Evolutionary conservation across 2,113 vertebrate genomes (phyloP).

Genomic region (Micromys minutus): DNA sequence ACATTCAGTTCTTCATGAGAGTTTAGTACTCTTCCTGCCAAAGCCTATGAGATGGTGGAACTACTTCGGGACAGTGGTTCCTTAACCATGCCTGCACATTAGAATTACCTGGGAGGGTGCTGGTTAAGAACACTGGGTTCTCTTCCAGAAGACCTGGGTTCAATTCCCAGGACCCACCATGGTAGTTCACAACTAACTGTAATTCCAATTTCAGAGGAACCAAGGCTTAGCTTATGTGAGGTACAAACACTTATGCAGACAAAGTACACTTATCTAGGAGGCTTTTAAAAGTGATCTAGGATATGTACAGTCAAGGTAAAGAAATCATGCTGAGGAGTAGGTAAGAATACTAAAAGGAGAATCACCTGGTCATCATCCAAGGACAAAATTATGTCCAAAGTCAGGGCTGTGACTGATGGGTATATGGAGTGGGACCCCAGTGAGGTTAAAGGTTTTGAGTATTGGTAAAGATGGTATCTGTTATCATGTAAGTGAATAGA

Average conservation of each 20-base stretch:
- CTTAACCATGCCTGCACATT: not conserved
- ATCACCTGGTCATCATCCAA: not conserved
- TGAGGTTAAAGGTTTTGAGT: not conserved
- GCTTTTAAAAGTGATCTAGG: not conserved
- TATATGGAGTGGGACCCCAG: not conserved
- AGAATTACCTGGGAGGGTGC: not conserved
- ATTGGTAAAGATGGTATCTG: not conserved
- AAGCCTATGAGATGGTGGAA: not conserved
- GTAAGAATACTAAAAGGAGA: constrained; percentile 28
- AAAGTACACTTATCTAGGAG: not conserved
- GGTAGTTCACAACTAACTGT: not conserved
- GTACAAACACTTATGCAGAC: not conserved
- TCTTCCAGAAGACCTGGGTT: not conserved
- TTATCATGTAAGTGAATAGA: not conserved
- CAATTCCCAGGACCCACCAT: not conserved
- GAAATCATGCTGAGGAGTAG: not conserved
- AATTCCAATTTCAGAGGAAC: not conserved
- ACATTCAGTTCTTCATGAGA: not conserved
- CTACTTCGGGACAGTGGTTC: not conserved
- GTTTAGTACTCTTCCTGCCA: not conserved
- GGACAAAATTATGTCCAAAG: not conserved
- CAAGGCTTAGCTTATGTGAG: not conserved
- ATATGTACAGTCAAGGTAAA: constrained; percentile 12
- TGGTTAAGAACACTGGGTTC: not conserved
- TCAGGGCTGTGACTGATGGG: not conserved